Base-by-base conservation (phyloP, 92 coral and sea anemone genomes). In the Porites cylindrica region DNA sequence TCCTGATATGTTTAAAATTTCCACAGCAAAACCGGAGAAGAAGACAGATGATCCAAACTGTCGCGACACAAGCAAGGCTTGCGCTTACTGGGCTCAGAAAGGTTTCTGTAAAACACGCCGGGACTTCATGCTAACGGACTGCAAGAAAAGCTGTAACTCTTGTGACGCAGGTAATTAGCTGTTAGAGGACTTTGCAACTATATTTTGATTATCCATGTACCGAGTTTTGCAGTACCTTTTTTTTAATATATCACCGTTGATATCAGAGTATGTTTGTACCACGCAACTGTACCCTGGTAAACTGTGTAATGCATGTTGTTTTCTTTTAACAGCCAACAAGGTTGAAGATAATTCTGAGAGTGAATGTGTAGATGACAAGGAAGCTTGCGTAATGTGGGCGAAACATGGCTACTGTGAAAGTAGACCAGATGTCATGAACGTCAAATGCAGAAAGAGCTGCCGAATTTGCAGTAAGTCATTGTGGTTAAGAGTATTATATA, bases 391-490 rank as follows among this genome's bases (percentile, higher is more conserved):
- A 0, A 23, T 54, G 26, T 95, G 90, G 96, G 96, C 96, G 9
- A 64, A 72, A 38, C 60, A 19, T 47, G 96, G 95, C 4, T 96
- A 84, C 80, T 96, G 99, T 84, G 80, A 76, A 61, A 79, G 91
- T 8, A 75, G 94, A 65, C 91, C 98, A 7, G 98, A 91, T 17
- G 64, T 91, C 62, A 96, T 96, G 99, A 70, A 77, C 68, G 85
- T 88, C 43, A 53, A 91, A 19, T 96, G 99, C 84, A 86, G 76
- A 68, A 92, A 83, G 58, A 93, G 96, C 80, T 96, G 99, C 84
- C 68, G 93, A 17, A 76, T 86, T 24, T 96, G 99, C 76, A 65
- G 87, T 83, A 74, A 83, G 87, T 82, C 24, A 24, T 3, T 10
- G 43, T 3, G 21, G 13, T 67, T 12, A 62, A 16, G 51, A 12